Conservation (phyloP, 2,888 invertebrate genomes). For the Lobophora halterata region DNA sequence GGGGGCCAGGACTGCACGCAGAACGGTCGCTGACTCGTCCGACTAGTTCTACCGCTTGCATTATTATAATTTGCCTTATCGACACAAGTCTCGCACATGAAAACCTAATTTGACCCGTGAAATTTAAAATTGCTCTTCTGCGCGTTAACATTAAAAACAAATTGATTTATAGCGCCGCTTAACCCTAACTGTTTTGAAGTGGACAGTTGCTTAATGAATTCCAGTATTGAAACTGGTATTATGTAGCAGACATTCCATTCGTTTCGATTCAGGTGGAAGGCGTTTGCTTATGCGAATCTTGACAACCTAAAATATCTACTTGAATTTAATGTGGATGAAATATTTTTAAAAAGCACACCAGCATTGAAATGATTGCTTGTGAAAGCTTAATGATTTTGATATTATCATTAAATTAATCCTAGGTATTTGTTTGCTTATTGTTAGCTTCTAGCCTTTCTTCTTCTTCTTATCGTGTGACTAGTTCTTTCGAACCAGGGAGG, state of each 20-base stretch:
- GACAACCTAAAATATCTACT: slow-evolving; percentile 16
- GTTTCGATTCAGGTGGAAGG: slow-evolving; percentile 9
- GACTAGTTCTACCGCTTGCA: slow-evolving; percentile 56
- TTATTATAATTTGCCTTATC: slow-evolving; percentile 27
- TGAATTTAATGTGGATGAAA: too few species aligned
- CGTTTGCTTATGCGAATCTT: slow-evolving; percentile 10
- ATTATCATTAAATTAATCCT: too few species aligned
- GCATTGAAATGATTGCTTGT: too few species aligned
- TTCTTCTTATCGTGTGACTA: too few species aligned
- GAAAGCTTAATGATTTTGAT: too few species aligned
- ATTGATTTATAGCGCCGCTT: slow-evolving; percentile 15
- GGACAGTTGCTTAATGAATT: slow-evolving; percentile 18
- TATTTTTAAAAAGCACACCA: too few species aligned
- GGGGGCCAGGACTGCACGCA: slow-evolving; percentile 45
- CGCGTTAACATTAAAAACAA: slow-evolving; percentile 6
- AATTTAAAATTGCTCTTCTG: slow-evolving; percentile 11
- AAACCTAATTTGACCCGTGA: slow-evolving; percentile 6
- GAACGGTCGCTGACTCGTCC: slow-evolving; percentile 64
- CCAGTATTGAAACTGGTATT: slow-evolving; percentile 13
- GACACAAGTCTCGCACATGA: slow-evolving; percentile 1
- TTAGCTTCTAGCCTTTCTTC: too few species aligned
- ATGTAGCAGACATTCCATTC: slow-evolving; percentile 16
- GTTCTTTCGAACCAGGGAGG: too few species aligned
- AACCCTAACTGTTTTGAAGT: slow-evolving; percentile 14
- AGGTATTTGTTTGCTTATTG: too few species aligned